phyloP scores from a whole-genome alignment of 2,888 invertebrate species.

The Margaritifera margaritifera region DNA sequence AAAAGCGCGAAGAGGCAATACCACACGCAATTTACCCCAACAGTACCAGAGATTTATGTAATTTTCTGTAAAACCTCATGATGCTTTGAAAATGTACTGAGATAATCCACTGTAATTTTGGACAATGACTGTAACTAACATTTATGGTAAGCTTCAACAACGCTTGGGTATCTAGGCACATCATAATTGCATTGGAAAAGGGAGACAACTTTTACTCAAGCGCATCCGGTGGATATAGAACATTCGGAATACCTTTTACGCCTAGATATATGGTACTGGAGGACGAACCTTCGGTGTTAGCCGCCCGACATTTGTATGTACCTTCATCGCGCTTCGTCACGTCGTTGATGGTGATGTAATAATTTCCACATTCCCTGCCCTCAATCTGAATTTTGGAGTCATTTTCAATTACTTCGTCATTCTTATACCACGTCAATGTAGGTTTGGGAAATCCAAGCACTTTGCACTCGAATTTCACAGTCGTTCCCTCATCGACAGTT shows the following conservation, averaged over 20 bases:
- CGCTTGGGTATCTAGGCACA: too few species aligned
- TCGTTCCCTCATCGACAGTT: slow-evolving; percentile 52
- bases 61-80: too few species aligned
- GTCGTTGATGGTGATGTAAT: slow-evolving; percentile 46
- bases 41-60: too few species aligned
- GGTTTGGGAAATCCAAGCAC: slow-evolving; percentile 58
- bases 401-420: slow-evolving; percentile 46
- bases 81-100: too few species aligned
- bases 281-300: slow-evolving; percentile 60
- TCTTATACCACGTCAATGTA: slow-evolving; percentile 55
- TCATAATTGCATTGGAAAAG: too few species aligned
- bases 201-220: too few species aligned
- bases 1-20: too few species aligned
- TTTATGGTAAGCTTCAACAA: too few species aligned
- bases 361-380: slow-evolving; percentile 42
- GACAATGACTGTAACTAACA: too few species aligned
- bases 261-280: slow-evolving; percentile 59
- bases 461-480: slow-evolving; percentile 52
- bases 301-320: slow-evolving; percentile 55
- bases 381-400: slow-evolving; percentile 46
- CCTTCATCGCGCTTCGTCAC: slow-evolving; percentile 62
- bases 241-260: slow-evolving; percentile 51
- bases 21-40: too few species aligned
- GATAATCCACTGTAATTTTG: too few species aligned
- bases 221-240: too few species aligned